Evolutionary conservation across 1,140 invertebrate genomes (phyloP), one percentile per base, ranked within the genome.

Genomic region (Planococcus citri): DNA sequence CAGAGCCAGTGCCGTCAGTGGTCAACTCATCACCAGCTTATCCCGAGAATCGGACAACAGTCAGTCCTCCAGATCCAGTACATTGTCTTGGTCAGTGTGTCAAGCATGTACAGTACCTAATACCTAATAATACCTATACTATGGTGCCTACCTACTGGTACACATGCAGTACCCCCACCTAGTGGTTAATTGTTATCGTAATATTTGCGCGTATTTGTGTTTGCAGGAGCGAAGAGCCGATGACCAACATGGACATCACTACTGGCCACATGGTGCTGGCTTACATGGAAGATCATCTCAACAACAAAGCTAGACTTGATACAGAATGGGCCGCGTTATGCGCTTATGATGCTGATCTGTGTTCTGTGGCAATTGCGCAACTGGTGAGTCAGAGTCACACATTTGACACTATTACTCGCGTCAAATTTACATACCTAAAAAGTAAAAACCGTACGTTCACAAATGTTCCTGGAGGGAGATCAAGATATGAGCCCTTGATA

Each of bases 241-340:
- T 93, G 12, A 90, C 92, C 0, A 98, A 97, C 77, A 97, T 99
- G 94, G 97, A 99, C 78, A 98, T 99, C 77, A 94, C 95, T 12
- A 99, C 97, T 51, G 97, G 97, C 72, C 95, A 99, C 77, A 95
- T 99, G 86, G 95, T 99, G 76, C 82, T 99, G 83, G 91, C 91
- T 1, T 99, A 99, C 79, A 98, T 99, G 94, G 95, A 99, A 82
- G 95, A 98, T 77, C 95, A 98, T 79, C 79, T 99, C 72, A 93
- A 94, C 73, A 97, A 98, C 77, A 96, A 96, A 76, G 92, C 97
- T 72, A 87, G 94, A 25, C 80, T 99, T 70, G 94, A 97, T 73
- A 87, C 94, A 76, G 96, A 99, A 81, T 99, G 97, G 97, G 86
- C 89, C 24, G 92, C 90, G 0, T 81, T 98, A 1, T 92, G 91